Evolutionary conservation across 37 sponge, comb jelly and placozoan species (phyloP), one percentile per base, ranked within the genome.

Genomic region (Haliclona indistincta): DNA sequence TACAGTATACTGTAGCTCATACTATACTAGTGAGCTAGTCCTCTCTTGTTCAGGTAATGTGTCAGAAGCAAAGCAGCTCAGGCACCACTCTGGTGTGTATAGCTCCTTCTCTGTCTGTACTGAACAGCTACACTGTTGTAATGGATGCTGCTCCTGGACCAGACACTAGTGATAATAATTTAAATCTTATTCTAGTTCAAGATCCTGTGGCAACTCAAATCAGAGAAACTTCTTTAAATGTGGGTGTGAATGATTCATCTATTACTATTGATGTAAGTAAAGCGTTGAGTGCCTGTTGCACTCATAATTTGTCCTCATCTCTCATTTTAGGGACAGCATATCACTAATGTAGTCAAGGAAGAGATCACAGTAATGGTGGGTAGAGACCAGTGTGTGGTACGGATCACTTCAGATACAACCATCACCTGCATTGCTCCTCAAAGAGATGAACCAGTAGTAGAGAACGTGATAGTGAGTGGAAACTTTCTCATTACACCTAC

Each of bases 321-420:
- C n/a, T n/a, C n/a, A n/a, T n/a, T 74, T 4, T 45, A 85, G 85
- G 85, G 85, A 25, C 19, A 34, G 35, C 62, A 78, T 62, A 38
- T 85, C 13, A 55, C 38, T 35, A 55, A 42, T 43, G 79, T 85
- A 3, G 73, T 71, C 38, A 17, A 8, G 38, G 30, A 35, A 61
- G 84, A 84, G 64, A 77, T 77, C 28, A 38, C 17, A 2, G 77
- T 84, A 22, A 35, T 39, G 3, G 63, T 84, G 34, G 84, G 77
- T 28, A 70, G 71, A 43, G 49, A 54, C 28, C n/a, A 7, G 4
- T 81, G 73, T 75, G 20, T 8, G 15, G 36, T 15, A 22, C 15
- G 5, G 8, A 30, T 20, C 20, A 66, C 68, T 35, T 32, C 30
- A 38, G 51, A 47, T 17, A 47, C 13, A 47, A 15, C 15, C 51